Base-by-base conservation (phyloP, 2,888 invertebrate species). In the Andrena flavipes region DNA sequence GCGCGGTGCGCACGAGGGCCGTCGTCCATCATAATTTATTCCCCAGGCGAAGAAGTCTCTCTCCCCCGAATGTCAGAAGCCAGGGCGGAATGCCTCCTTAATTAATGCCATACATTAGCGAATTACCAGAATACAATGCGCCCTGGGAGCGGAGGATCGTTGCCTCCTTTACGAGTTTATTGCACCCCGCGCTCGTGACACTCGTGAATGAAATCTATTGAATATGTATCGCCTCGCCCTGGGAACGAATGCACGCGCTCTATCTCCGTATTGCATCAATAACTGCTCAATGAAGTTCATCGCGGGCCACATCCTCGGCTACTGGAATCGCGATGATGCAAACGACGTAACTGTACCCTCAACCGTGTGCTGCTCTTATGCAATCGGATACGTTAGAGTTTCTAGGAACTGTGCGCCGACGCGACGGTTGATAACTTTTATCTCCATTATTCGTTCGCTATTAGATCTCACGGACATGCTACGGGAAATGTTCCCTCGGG, bases 91-190 rank as follows among this genome's bases (percentile, higher is more conserved):
- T 76, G 71, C 51, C 29, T 70, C 30, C 64, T 80, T 87, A 87
- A 89, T 89, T 82, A 86, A 89, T 86, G 84, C 76, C 85, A 82
- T 86, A 82, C 71, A 88, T 86, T 84, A 82, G 70, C 62, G 71
- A 77, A 89, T 81, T 87, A 81, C 71, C 35, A 42, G 74, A 84
- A 88, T 78, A 84, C 78, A 74, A 87, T 81, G 70, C 23, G 29
- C 62, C 60, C 48, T 35, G 78, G 33, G 49, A 29, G 49, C 29
- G 42, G 6, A 29, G 29, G 75, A 75, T 30, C 59, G 73, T 69
- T 73, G 62, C 10, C 72, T 82, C 42, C 62, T 80, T 83, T 82
- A 76, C 72, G 63, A 60, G 68, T 76, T 83, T 76, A 62, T 85
- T 85, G 69, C 42, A 75, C 73, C 51, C 49, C 8, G 49, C 35